Evolutionary conservation across 2,797 vertebrate species (phyloP), one percentile per base, ranked within the genome.

Genomic region (Hippopotamyrus pictus): DNA sequence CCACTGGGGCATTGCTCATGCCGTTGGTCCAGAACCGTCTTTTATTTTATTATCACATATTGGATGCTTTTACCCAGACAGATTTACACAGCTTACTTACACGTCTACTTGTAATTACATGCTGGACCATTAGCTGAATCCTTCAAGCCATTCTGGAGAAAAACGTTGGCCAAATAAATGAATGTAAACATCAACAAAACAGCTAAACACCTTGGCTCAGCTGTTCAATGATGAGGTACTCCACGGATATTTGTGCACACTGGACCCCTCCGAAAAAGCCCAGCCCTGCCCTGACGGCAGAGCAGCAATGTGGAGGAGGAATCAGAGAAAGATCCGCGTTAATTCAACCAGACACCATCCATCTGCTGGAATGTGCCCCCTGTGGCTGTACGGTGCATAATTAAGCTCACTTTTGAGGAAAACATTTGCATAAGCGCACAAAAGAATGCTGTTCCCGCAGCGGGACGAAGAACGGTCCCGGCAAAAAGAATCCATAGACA

Each of bases 291-390:
- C 53, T 44, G 44, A 11, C 1, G 37, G 14, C 54, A 51, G 29
- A 57, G 62, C 25, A 54, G 48, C 19, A 50, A 33, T 14, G 14
- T 41, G 17, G 37, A 88, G 29, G 5, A 33, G 59, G 83, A n/a
- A 54, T 88, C 59, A 25, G 4, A 19, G 14, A 17, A 11, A 11
- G 54, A 90, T 88, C 53, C 51, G 88, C 50, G 85, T 85, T 89
- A 91, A 89, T 88, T 90, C 62, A 89, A 50, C 88, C 84, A 90
- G 89, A 91, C 85, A 89, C 29, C 22, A 88, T 90, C 90, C 85
- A 92, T 91, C 89, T 91, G 89, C 62, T 88, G 65, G 25, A 82
- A 87, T 90, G 83, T 50, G 44, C n/a, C 48, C 87, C 65, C 90
- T 46, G 86, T 86, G 89, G 88, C 86, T 51, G 44, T 88, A 86